Conservation (phyloP, 2,888 invertebrate genomes). For the Heliconius hortense region DNA sequence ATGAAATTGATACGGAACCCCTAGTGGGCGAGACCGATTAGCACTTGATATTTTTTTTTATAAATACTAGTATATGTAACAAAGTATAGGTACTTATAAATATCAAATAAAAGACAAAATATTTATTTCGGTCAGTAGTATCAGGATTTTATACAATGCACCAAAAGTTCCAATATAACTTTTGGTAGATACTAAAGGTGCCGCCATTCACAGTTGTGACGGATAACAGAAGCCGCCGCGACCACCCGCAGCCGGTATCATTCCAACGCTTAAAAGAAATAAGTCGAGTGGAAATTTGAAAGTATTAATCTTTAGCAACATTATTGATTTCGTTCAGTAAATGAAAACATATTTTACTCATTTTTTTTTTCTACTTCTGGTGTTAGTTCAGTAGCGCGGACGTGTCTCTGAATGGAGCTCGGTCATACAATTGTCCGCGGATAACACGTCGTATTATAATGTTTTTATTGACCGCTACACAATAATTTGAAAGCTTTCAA, state of each 20-base stretch:
- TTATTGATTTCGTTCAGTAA: slow-evolving; percentile 59
- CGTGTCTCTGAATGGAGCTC: slow-evolving; percentile 53
- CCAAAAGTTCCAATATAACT: not conserved
- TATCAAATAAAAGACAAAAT: not conserved
- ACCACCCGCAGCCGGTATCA: slow-evolving; percentile 70
- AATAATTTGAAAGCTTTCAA: slow-evolving; percentile 40
- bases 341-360: slow-evolving; percentile 45
- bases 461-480: slow-evolving; percentile 53
- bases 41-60: no score
- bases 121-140: not conserved
- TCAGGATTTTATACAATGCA: not conserved
- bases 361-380: slow-evolving; percentile 52
- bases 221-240: slow-evolving; percentile 48
- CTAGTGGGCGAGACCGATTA: no score
- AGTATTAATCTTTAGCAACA: slow-evolving; percentile 57
- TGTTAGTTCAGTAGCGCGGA: slow-evolving; percentile 60
- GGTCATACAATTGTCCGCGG: slow-evolving; percentile 66
- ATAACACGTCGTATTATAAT: slow-evolving; percentile 53
- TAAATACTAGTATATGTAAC: not conserved
- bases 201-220: slow-evolving; percentile 63
- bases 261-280: slow-evolving; percentile 53
- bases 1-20: no score
- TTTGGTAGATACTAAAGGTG: slow-evolving; percentile 27
- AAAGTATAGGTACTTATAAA: not conserved
- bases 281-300: slow-evolving; percentile 68